Percentiles rank a stretch among this genome's conserved stretches.
These are phyloP conservation scores for Zaprionus taronus DNA, from an alignment of 1,140 invertebrate genomes.

Conservation along the genomic window DNA sequence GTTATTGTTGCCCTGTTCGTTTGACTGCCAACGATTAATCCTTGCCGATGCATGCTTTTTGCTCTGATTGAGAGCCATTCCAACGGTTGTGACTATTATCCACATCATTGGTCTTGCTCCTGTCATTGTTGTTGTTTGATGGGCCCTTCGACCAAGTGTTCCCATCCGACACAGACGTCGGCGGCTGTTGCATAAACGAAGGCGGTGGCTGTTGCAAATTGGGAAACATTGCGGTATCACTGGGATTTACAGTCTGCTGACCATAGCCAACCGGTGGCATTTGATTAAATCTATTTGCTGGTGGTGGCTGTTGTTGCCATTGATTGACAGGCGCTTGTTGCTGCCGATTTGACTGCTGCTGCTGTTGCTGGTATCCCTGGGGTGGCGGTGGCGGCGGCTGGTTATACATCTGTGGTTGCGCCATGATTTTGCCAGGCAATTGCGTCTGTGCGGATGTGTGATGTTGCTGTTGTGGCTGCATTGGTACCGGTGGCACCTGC, in stretches of 20 bases:
- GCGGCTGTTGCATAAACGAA: slow-evolving; percentile 28
- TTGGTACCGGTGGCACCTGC: slow-evolving; percentile 32
- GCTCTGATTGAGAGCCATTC: slow-evolving; percentile 37
- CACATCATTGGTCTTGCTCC: slow-evolving; percentile 5
- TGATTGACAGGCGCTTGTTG: slow-evolving; percentile 15
- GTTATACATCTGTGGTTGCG: slow-evolving; percentile 74
- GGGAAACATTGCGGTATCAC: slow-evolving; percentile 41
- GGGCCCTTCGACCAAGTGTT: slow-evolving; percentile 12
- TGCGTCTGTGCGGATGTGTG: slow-evolving; percentile 15
- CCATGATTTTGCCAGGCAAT: slow-evolving; percentile 63
- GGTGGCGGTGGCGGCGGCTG: slow-evolving; percentile 85
- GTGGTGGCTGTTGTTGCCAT: slow-evolving; percentile 27
- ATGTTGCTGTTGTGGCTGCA: slow-evolving; percentile 28
- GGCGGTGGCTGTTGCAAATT: slow-evolving; percentile 68
- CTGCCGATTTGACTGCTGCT: slow-evolving; percentile 1
- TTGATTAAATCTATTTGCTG: slow-evolving; percentile 33
- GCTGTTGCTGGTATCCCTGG: slow-evolving; percentile 60
- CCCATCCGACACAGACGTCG: slow-evolving; percentile 17
- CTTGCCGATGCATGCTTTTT: slow-evolving; percentile 19
- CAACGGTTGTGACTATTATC: slow-evolving; percentile 25
- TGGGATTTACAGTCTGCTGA: slow-evolving; percentile 11
- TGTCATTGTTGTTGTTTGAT: slow-evolving; percentile 24
- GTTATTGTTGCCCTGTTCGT: slow-evolving; percentile 22
- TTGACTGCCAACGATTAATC: slow-evolving; percentile 40
- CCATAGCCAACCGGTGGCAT: slow-evolving; percentile 35